Percentiles rank a stretch among this genome's conserved stretches.
Evolutionary conservation across 2,113 vertebrate species (phyloP).

Genomic region (Carassius gibelio): DNA sequence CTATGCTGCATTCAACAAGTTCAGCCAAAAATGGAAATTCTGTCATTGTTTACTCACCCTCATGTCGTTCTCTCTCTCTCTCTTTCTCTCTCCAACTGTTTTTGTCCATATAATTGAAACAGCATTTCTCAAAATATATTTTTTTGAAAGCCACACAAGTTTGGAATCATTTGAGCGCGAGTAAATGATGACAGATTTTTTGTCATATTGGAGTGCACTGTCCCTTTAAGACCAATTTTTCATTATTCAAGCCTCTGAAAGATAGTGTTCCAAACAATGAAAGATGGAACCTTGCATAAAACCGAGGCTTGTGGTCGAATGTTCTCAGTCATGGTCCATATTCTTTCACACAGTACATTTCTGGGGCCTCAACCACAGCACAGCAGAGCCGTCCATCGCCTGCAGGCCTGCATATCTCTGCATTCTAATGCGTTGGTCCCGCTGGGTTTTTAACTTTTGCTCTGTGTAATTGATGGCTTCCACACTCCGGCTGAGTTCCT

Average conservation of each 20-base stretch:
- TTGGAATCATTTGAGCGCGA: neutral
- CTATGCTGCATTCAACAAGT: neutral
- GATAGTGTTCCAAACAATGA: slow-evolving; percentile 30
- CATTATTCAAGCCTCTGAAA: slow-evolving; percentile 17
- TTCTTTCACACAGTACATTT: slow-evolving; percentile 38
- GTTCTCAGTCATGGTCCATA: slow-evolving; percentile 35
- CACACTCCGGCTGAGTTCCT: slow-evolving; percentile 67
- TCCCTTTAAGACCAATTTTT: slow-evolving; percentile 4
- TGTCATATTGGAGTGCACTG: neutral
- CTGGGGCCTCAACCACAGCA: slow-evolving; percentile 49
- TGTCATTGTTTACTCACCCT: neutral
- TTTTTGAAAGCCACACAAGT: neutral
- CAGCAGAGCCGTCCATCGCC: slow-evolving; percentile 52
- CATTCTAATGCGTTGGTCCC: slow-evolving; percentile 64
- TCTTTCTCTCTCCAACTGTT: no score
- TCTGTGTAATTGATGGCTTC: slow-evolving; percentile 72
- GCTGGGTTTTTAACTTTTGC: slow-evolving; percentile 69
- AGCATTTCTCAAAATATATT: neutral
- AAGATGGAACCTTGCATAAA: slow-evolving; percentile 23
- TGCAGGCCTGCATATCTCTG: slow-evolving; percentile 62
- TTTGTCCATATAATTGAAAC: neutral
- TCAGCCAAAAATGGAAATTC: neutral
- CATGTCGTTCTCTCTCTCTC: neutral
- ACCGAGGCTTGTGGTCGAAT: slow-evolving; percentile 48
- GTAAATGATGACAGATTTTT: neutral